These are phyloP conservation scores for Mya arenaria DNA, from an alignment of 1,140 invertebrate species.

Conservation along the genomic window DNA sequence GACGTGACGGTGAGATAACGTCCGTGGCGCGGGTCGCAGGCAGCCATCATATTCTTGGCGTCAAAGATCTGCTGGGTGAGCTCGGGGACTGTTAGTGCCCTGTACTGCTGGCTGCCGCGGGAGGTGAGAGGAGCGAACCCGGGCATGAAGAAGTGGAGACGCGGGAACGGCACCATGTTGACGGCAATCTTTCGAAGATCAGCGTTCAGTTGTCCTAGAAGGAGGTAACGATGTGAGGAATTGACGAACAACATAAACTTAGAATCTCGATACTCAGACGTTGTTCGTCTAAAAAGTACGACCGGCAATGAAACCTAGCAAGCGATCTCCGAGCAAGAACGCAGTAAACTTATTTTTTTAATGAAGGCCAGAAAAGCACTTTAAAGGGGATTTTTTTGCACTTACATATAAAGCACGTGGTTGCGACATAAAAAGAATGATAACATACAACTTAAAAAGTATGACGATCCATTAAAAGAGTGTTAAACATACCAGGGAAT, in stretches of 20 bases:
- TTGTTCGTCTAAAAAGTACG: too few species aligned
- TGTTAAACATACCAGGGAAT: slow-evolving; percentile 89
- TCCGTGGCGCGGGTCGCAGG: slow-evolving; percentile 87
- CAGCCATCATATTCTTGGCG: slow-evolving; percentile 88
- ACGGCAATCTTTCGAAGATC: slow-evolving; percentile 91
- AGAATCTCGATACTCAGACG: too few species aligned
- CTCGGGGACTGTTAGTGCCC: slow-evolving; percentile 82
- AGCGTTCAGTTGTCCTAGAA: slow-evolving; percentile 91
- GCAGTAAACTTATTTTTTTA: too few species aligned
- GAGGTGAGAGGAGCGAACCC: slow-evolving; percentile 87
- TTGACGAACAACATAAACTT: too few species aligned
- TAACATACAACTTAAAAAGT: too few species aligned
- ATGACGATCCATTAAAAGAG: too few species aligned
- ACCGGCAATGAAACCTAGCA: too few species aligned
- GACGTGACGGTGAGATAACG: slow-evolving; percentile 89
- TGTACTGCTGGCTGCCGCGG: slow-evolving; percentile 81
- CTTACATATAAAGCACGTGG: too few species aligned
- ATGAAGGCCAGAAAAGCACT: too few species aligned
- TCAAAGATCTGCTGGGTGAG: slow-evolving; percentile 87
- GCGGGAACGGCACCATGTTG: slow-evolving; percentile 87
- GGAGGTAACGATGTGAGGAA: not conserved
- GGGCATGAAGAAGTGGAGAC: slow-evolving; percentile 90
- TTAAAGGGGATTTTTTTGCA: too few species aligned
- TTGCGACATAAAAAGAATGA: too few species aligned
- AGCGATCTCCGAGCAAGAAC: too few species aligned